Base-by-base conservation (phyloP, 1,140 invertebrate species). In the Stegodyphus dumicola region DNA sequence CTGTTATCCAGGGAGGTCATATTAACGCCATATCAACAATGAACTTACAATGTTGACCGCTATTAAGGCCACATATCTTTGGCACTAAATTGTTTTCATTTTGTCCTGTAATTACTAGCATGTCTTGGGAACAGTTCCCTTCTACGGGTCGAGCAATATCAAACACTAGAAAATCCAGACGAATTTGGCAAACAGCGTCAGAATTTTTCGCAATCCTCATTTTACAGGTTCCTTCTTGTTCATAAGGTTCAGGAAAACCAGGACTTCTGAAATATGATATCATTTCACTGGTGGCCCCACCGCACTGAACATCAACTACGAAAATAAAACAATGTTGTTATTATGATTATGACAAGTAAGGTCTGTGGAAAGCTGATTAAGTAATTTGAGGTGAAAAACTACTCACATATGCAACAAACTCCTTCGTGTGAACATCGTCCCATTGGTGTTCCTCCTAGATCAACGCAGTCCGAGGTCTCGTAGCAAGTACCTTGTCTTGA, bases 1-100 rank as follows among this genome's bases (percentile, higher is more conserved):
- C 33, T 33, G 3, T 33, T 33, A 1, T 33, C 33, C 33, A 33
- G 33, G 33, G 33, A 33, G 33, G 33, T 1, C 1, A 1, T 33
- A 33, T 33, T 33, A 33, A 33, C 33, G 33, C 3, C 33, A 33
- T 18, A 49, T 11, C 15, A 33, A 64, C 6, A 7, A 18, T 15
- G 0, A 49, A 92, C 93, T 94, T 91, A 96, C 95, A 95, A 89
- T 96, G 95, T 89, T 96, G 95, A 6, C 94, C 95, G 2, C 92
- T 93, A 90, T 96, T 95, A 88, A 95, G 93, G 5, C 95, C 95
- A 89, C 95, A 97, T 79, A 97, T 93, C 18, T 91, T 90, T 0
- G 95, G 94, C 4, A 95, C 93, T 0, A 93, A 92, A 89, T 93
- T 95, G 3, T 95, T 95, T 13, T 92, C 91, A 73, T 88, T 89